Evolutionary conservation across 1,140 invertebrate genomes (phyloP).

Genomic region (Leptinotarsa lineolata): DNA sequence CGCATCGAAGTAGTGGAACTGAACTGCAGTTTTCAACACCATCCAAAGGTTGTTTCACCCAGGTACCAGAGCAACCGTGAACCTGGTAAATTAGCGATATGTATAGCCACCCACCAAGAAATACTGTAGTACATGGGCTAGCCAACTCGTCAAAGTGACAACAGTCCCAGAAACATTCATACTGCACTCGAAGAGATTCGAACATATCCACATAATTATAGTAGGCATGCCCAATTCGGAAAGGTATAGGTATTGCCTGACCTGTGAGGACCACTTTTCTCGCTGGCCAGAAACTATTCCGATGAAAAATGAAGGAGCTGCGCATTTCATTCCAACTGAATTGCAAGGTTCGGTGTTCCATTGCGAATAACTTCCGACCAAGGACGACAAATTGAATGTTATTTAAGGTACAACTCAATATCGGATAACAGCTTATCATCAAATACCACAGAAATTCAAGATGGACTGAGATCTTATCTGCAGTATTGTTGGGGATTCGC

Average conservation of each 20-base stretch:
- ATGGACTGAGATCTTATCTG: slow-evolving; percentile 53
- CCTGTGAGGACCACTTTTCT: slow-evolving; percentile 56
- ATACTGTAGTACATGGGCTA: slow-evolving; percentile 40
- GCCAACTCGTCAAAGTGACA: slow-evolving; percentile 46
- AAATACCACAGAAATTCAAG: slow-evolving; percentile 35
- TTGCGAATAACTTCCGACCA: slow-evolving; percentile 55
- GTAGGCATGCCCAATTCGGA: slow-evolving; percentile 48
- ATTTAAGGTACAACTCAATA: slow-evolving; percentile 44
- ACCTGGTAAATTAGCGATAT: slow-evolving; percentile 34
- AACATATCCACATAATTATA: slow-evolving; percentile 51
- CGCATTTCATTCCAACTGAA: slow-evolving; percentile 49
- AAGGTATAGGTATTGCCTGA: slow-evolving; percentile 52
- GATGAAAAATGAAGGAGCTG: slow-evolving; percentile 48
- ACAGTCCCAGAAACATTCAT: slow-evolving; percentile 38
- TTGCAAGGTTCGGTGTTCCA: slow-evolving; percentile 54
- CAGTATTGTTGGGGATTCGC: slow-evolving; percentile 55
- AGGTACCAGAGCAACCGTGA: slow-evolving; percentile 35
- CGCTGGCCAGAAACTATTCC: slow-evolving; percentile 56
- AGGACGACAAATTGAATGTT: slow-evolving; percentile 54
- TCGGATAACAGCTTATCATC: slow-evolving; percentile 53
- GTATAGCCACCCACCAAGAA: slow-evolving; percentile 44
- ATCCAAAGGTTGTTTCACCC: slow-evolving; percentile 40
- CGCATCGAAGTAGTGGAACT: slow-evolving; percentile 43
- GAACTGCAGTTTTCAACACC: slow-evolving; percentile 24
- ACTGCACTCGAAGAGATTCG: slow-evolving; percentile 39